These are phyloP conservation scores for Sceloporus undulatus DNA, from an alignment of 2,113 vertebrate species.

Conservation along the genomic window DNA sequence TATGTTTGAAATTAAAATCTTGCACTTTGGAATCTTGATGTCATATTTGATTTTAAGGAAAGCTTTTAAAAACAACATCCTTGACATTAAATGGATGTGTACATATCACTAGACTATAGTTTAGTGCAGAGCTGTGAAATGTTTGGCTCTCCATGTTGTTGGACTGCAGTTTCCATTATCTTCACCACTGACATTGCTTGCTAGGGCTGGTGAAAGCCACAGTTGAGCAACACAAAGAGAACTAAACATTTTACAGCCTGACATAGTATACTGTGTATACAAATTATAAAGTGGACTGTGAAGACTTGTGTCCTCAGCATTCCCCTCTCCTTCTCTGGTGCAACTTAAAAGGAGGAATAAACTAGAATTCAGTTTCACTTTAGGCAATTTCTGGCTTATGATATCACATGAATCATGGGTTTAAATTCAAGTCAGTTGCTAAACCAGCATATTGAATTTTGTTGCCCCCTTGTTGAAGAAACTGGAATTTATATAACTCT, in stretches of 20 bases:
- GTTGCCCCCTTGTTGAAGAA: not conserved
- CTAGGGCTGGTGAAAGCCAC: not conserved
- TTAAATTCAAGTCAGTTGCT: not conserved
- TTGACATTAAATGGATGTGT: not conserved
- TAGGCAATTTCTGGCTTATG: not conserved
- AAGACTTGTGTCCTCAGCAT: not conserved
- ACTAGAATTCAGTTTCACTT: not conserved
- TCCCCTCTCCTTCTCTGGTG: not conserved
- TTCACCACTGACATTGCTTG: not conserved
- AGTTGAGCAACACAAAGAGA: not conserved
- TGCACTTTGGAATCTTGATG: not conserved
- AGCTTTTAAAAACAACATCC: not conserved
- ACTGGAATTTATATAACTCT: not conserved
- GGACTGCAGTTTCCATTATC: not conserved
- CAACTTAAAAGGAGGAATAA: not conserved
- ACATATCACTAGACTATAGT: not conserved
- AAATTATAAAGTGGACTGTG: no score
- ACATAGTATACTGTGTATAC: not conserved
- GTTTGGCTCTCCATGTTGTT: not conserved
- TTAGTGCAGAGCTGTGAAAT: not conserved
- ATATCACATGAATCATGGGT: not conserved
- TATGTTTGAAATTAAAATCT: slow-evolving; percentile 12
- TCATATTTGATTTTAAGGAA: not conserved
- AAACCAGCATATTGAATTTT: not conserved
- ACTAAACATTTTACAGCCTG: not conserved